Evolutionary conservation across 2,113 vertebrate species (phyloP).

Genomic region (Poeciliopsis prolifica): DNA sequence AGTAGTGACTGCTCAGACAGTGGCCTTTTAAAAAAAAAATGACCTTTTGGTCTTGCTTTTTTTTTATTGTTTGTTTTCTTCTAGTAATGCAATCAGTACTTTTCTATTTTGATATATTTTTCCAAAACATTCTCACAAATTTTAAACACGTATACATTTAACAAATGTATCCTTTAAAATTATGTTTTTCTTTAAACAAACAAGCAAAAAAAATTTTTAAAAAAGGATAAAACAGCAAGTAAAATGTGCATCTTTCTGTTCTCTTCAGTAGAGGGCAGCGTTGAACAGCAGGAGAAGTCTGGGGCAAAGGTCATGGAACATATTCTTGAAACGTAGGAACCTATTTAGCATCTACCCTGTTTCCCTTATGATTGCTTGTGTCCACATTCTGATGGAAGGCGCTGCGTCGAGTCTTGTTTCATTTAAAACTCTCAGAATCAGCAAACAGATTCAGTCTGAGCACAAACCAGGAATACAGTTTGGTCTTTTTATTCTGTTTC

Average conservation of each 20-base stretch:
- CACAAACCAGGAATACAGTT: background rate
- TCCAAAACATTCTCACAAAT: too few species aligned
- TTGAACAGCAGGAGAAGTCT: slow-evolving; percentile 5
- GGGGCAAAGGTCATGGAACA: slow-evolving; percentile 38
- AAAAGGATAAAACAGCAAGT: too few species aligned
- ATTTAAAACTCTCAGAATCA: slow-evolving; percentile 1
- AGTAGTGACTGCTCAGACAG: background rate
- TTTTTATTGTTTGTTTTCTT: background rate
- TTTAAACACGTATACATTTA: background rate
- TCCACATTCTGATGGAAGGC: background rate
- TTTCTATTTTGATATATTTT: too few species aligned
- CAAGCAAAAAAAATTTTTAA: background rate
- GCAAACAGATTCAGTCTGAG: slow-evolving; percentile 1
- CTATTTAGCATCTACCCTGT: slow-evolving; percentile 5
- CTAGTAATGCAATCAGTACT: background rate
- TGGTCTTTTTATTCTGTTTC: background rate
- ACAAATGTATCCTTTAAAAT: background rate
- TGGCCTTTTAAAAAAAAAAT: background rate
- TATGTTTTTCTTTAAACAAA: background rate
- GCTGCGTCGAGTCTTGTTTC: background rate
- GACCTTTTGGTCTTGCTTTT: background rate
- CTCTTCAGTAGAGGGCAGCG: slow-evolving; percentile 50
- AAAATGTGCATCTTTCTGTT: background rate
- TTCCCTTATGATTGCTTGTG: slow-evolving; percentile 11
- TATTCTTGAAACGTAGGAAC: slow-evolving; percentile 21